Base-by-base conservation (phyloP, 2,797 vertebrate species). In the Protonibea diacanthus region DNA sequence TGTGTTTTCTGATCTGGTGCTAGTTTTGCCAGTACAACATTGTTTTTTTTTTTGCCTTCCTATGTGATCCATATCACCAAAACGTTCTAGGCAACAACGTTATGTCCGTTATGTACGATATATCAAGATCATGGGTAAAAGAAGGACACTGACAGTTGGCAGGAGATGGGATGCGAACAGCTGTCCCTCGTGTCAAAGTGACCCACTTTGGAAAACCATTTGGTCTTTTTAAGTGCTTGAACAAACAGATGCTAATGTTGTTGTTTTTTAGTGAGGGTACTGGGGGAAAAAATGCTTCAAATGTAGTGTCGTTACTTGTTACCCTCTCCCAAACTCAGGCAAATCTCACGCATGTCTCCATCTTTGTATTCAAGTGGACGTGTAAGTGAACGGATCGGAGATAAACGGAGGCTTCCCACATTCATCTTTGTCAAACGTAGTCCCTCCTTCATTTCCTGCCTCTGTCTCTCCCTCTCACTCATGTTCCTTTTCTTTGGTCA, bases 371-470 rank as follows among this genome's bases (percentile, higher is more conserved):
- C 40, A 58, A 33, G 42, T 44, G 33, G 75, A 78, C 11, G 20
- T 66, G 18, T 74, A 40, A 75, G 65, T 67, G 72, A 84, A 62
- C 74, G 59, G 23, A 49, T 55, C 12, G 48, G 53, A 67, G 63
- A 57, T 69, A 71, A 82, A 79, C 38, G 11, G 27, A 78, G 25
- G 65, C 71, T 57, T 76, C 47, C 58, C 61, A 78, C 80, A 87
- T 84, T 74, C 40, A 51, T 89, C 82, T 81, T 51, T 77, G 80
- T 85, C 86, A 80, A 51, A 23, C 76, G 64, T 40, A 56, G 74
- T 76, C 76, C 56, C 74, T 80, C 59, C 78, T 81, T 86, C 73
- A 74, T 84, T 85, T 86, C 66, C 84, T 52, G 38, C 74, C 42
- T 64, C 56, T 48, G 57, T 63, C 71, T 68, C 66, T 21, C 68